Conservation (phyloP, 2,888 invertebrate species). For the Agonum fuliginosum region DNA sequence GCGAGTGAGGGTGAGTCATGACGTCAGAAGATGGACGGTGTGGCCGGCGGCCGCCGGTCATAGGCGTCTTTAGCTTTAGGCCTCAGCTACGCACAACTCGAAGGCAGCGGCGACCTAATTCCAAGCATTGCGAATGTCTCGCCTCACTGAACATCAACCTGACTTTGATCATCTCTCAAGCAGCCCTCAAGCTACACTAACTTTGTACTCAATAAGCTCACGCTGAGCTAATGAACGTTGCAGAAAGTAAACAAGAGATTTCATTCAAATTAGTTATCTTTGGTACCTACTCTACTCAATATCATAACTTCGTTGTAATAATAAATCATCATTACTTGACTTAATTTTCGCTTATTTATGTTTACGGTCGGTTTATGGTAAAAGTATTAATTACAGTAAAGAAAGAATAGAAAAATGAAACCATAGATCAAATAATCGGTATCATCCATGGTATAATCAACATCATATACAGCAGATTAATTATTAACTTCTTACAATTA, state of each 20-base stretch:
- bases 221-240: background rate
- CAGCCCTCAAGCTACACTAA: constrained; percentile 9
- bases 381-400: too few species aligned
- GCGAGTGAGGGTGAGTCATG: background rate
- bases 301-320: too few species aligned
- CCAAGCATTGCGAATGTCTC: constrained; percentile 42
- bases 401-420: too few species aligned
- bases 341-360: too few species aligned
- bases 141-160: constrained; percentile 41
- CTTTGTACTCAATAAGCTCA: constrained; percentile 13
- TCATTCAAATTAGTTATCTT: background rate
- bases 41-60: constrained; percentile 16
- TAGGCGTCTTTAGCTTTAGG: constrained; percentile 19
- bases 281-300: too few species aligned
- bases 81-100: background rate
- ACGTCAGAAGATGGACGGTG: constrained; percentile 35
- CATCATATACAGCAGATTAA: too few species aligned
- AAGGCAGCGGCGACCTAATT: too few species aligned
- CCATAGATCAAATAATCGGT: too few species aligned
- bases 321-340: too few species aligned
- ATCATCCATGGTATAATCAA: too few species aligned
- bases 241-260: background rate
- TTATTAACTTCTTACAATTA: too few species aligned
- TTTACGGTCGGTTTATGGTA: too few species aligned
- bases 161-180: constrained; percentile 53